Conservation (phyloP, 2,888 invertebrate species). For the Leucozona laternaria region DNA sequence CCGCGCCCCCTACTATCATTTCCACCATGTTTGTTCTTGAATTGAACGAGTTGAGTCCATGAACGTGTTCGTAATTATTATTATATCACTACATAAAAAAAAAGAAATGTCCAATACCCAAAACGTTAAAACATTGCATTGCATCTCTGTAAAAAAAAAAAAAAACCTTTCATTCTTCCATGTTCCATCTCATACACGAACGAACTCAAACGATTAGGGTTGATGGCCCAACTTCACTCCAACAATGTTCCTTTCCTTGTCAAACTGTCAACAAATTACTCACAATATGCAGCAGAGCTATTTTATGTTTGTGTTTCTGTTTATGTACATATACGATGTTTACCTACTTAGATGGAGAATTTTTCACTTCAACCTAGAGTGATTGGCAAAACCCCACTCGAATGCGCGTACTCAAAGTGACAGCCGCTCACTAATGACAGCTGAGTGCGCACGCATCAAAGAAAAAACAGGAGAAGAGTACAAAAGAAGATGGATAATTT, state of each 20-base stretch:
- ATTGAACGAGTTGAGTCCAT: constrained; percentile 67
- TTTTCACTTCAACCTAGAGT: constrained; percentile 37
- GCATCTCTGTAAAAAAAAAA: neutral
- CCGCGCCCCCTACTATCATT: constrained; percentile 74
- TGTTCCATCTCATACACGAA: constrained; percentile 35
- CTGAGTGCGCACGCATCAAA: constrained; percentile 80
- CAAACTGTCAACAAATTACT: constrained; percentile 75
- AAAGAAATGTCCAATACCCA: constrained; percentile 1
- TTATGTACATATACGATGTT: neutral
- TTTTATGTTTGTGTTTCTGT: neutral
- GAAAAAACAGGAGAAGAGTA: constrained; percentile 16
- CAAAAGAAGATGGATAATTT: constrained; percentile 56
- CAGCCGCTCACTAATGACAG: constrained; percentile 82
- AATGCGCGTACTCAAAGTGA: constrained; percentile 71
- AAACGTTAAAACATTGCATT: constrained; percentile 34
- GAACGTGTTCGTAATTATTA: constrained; percentile 58
- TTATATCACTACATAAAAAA: constrained; percentile 5
- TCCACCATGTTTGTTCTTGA: constrained; percentile 75
- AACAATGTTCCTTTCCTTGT: constrained; percentile 54
- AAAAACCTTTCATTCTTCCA: constrained; percentile 17
- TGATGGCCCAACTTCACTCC: constrained; percentile 63
- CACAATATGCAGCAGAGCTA: constrained; percentile 47
- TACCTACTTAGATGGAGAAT: neutral
- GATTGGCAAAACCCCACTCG: constrained; percentile 69
- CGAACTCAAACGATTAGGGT: constrained; percentile 61